Evolutionary conservation across 2,888 invertebrate species (phyloP).

Genomic region (Lasioglossum calceatum): DNA sequence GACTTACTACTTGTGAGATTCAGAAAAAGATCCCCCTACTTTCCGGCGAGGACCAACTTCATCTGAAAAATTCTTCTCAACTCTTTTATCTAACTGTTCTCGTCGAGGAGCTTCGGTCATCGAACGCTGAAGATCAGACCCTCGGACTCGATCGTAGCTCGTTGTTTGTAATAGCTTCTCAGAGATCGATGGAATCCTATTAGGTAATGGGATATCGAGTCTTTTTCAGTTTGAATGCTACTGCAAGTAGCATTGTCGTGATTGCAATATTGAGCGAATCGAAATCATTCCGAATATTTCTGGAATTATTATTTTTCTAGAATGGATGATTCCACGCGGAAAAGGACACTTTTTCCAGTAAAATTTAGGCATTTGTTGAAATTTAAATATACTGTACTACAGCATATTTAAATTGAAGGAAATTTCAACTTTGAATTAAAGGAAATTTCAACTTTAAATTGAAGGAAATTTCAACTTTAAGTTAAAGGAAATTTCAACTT

Average conservation of each 20-base stretch:
- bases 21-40: slow-evolving; percentile 44
- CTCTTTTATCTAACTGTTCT: neutral
- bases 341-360: too few species aligned
- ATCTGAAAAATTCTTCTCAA: slow-evolving; percentile 24
- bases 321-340: too few species aligned
- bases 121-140: slow-evolving; percentile 17
- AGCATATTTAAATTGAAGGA: too few species aligned
- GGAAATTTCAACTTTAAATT: too few species aligned
- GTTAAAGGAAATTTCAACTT: too few species aligned
- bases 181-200: slow-evolving; percentile 43
- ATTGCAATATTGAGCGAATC: neutral
- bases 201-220: slow-evolving; percentile 26
- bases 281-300: neutral
- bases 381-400: too few species aligned
- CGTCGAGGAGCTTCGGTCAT: slow-evolving; percentile 16
- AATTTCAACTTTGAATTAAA: too few species aligned
- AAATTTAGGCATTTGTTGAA: too few species aligned
- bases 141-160: slow-evolving; percentile 41
- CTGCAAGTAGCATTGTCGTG: neutral
- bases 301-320: neutral
- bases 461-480: too few species aligned
- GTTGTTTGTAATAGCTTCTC: slow-evolving; percentile 29
- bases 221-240: slow-evolving; percentile 29
- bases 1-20: slow-evolving; percentile 31
- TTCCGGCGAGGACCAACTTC: slow-evolving; percentile 18